A percentile compares a stretch with the other conserved stretches of the same genome.
Evolutionary conservation across 2,113 vertebrate species (phyloP).

Genomic region (Pungitius pungitius): DNA sequence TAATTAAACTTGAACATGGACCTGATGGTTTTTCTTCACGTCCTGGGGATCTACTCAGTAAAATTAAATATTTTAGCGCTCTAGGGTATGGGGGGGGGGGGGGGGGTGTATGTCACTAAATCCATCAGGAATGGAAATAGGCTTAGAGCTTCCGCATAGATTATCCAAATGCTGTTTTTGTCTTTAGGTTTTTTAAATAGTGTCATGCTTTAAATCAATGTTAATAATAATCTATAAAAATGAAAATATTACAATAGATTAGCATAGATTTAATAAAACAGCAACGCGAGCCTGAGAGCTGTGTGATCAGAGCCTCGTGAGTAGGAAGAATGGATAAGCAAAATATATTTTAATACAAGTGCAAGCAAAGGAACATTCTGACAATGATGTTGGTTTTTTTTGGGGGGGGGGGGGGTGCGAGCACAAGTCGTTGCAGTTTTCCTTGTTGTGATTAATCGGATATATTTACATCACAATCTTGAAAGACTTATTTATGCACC

Average conservation of each 20-base stretch:
- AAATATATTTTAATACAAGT: conserved; percentile 65
- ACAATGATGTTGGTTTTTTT: conserved; percentile 59
- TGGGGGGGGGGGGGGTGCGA: conserved; percentile 20
- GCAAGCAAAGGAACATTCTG: conserved; percentile 68
- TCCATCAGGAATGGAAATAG: conserved; percentile 87
- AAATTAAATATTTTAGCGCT: conserved; percentile 91
- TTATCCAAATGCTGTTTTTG: conserved; percentile 82
- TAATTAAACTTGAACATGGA: conserved; percentile 97
- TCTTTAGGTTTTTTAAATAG: conserved; percentile 75
- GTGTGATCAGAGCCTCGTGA: conserved; percentile 56
- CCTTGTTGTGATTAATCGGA: conserved; percentile 80
- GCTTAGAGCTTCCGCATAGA: conserved; percentile 83
- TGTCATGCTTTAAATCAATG: conserved; percentile 87
- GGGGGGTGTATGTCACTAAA: conserved; percentile 89
- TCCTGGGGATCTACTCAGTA: conserved; percentile 87
- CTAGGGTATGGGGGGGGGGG: conserved; percentile 71
- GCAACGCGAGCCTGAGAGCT: conserved; percentile 86
- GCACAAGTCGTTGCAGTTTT: conserved; percentile 70
- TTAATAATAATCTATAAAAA: conserved; percentile 88
- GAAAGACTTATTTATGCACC: conserved; percentile 80
- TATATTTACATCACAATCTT: conserved; percentile 83
- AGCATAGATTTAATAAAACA: conserved; percentile 79
- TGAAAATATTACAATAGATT: conserved; percentile 93
- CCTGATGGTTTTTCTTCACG: conserved; percentile 86
- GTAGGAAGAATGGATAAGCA: conserved; percentile 47